A percentile compares a stretch with the other conserved stretches of the same genome.
phyloP scores from a whole-genome alignment of 2,113 vertebrate genomes.

The Corythoichthys haematopterus region DNA sequence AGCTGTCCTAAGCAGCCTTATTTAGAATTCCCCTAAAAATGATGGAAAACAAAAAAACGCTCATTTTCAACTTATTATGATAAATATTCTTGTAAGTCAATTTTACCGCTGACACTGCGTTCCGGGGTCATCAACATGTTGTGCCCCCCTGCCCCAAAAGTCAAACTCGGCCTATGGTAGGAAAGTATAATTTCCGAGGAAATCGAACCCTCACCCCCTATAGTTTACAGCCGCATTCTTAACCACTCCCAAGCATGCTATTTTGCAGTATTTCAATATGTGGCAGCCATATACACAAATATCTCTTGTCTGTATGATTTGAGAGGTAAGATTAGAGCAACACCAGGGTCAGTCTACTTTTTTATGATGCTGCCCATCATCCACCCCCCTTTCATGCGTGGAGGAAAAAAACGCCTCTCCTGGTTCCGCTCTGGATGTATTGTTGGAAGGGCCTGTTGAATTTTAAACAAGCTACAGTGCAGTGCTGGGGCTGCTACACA shows the following conservation, averaged over 20 bases:
- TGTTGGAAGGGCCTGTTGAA: constrained; percentile 45
- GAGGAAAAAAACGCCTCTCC: constrained; percentile 28
- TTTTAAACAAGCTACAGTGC: constrained; percentile 49
- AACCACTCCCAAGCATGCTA: neutral
- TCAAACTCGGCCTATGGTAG: too few species aligned
- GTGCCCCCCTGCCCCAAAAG: too few species aligned
- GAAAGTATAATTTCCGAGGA: too few species aligned
- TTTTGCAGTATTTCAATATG: neutral
- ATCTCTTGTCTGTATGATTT: constrained; percentile 7
- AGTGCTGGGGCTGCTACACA: neutral
- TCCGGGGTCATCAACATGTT: too few species aligned
- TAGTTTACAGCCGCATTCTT: neutral
- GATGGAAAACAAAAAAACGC: too few species aligned
- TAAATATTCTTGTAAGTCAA: too few species aligned
- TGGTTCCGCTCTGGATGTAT: constrained; percentile 27
- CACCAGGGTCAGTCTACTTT: constrained; percentile 28
- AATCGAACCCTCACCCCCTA: neutral
- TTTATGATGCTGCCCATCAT: constrained; percentile 33
- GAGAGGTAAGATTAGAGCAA: constrained; percentile 5
- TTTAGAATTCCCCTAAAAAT: too few species aligned
- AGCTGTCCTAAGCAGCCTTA: too few species aligned
- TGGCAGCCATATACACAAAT: neutral
- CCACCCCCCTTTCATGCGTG: constrained; percentile 20
- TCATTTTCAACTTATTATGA: too few species aligned
- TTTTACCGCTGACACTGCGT: too few species aligned